Evolutionary conservation across 37 sponge, comb jelly and placozoan genomes (phyloP).

Genomic region (Theonella swinhoei): DNA sequence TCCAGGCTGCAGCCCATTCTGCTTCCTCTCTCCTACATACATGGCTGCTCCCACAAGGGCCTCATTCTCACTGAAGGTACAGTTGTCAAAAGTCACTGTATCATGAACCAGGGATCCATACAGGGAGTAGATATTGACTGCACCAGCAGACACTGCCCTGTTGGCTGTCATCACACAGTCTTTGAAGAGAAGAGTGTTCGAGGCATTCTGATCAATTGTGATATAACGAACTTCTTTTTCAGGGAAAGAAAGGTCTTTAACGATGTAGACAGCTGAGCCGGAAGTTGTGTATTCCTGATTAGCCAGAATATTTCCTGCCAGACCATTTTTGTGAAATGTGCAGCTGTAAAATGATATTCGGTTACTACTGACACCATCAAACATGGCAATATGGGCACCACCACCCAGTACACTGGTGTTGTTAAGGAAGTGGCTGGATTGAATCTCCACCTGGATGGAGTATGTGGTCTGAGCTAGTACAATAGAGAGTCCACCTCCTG

Average conservation of each 20-base stretch:
- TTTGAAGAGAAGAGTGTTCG: not conserved
- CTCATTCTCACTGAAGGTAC: conserved; percentile 24
- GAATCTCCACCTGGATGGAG: conserved; percentile 18
- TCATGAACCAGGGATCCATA: not conserved
- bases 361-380: conserved; percentile 8
- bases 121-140: conserved; percentile 14
- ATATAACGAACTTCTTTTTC: not conserved
- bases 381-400: conserved; percentile 37
- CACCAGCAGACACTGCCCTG: conserved; percentile 2
- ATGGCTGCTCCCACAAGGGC: conserved; percentile 29
- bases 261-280: not conserved
- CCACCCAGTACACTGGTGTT: conserved; percentile 48
- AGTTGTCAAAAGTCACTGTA: conserved; percentile 5
- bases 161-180: conserved; percentile 3
- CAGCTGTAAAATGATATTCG: conserved; percentile 33
- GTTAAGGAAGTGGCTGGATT: conserved; percentile 16
- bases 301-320: not conserved
- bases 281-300: not conserved
- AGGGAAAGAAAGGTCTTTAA: not conserved
- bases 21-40: conserved; percentile 24
- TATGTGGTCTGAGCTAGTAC: conserved; percentile 26
- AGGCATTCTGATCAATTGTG: not conserved
- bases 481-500: conserved; percentile 61
- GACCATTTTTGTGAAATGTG: conserved; percentile 25
- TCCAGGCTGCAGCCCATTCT: conserved; percentile 21